phyloP scores from a whole-genome alignment of 1,140 invertebrate species.

The Drosophila santomea region DNA sequence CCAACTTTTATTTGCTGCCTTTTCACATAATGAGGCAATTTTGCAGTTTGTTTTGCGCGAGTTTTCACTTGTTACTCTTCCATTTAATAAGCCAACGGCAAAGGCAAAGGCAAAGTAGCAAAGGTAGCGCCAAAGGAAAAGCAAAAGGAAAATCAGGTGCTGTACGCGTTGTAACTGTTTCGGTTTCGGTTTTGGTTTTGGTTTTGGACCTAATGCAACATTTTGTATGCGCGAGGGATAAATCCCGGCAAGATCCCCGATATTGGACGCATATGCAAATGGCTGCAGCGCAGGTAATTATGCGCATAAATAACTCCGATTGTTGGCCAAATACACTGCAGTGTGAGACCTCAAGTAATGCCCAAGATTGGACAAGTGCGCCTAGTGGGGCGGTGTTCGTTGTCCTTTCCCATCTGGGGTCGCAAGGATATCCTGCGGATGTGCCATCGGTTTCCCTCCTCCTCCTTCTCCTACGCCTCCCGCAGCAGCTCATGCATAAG shows the following conservation, averaged over 20 bases:
- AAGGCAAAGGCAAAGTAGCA: background rate
- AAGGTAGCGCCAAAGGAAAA: too few species aligned
- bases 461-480: background rate
- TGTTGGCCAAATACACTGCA: conserved; percentile 51
- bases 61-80: conserved; percentile 64
- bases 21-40: conserved; percentile 78
- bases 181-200: conserved; percentile 20
- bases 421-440: conserved; percentile 24
- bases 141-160: background rate
- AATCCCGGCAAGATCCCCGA: conserved; percentile 51
- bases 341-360: conserved; percentile 55
- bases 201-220: conserved; percentile 48
- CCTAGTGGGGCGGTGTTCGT: background rate
- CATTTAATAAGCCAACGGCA: conserved; percentile 51
- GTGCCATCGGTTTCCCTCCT: background rate
- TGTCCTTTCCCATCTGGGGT: background rate
- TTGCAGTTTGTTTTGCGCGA: conserved; percentile 55
- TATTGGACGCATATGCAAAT: conserved; percentile 73
- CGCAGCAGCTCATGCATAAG: conserved; percentile 67
- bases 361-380: conserved; percentile 24
- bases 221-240: conserved; percentile 61
- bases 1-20: conserved; percentile 66
- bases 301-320: conserved; percentile 73
- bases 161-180: background rate
- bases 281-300: conserved; percentile 56